phyloP scores from a whole-genome alignment of 2,113 vertebrate species.

The Catagonus wagneri region DNA sequence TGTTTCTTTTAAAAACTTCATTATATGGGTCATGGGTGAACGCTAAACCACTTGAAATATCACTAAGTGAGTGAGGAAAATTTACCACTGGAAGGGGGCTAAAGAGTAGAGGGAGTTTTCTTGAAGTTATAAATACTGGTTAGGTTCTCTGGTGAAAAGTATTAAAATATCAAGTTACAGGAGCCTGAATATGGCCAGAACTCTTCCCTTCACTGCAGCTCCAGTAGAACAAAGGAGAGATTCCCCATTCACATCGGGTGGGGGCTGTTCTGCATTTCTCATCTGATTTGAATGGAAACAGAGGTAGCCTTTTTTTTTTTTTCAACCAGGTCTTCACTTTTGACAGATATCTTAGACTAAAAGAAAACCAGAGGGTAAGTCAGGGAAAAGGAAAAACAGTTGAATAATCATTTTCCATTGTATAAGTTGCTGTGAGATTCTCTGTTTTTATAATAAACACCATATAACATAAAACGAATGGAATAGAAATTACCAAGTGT shows the following conservation, averaged over 20 bases:
- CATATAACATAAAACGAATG: neutral
- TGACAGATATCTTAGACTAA: neutral
- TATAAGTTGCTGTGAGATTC: neutral
- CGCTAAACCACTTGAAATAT: neutral
- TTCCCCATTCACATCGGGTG: neutral
- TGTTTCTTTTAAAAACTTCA: slow-evolving; percentile 23
- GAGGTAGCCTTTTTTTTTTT: neutral
- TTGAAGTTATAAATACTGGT: neutral
- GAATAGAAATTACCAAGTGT: neutral
- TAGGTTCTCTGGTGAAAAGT: neutral
- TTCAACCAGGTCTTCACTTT: neutral
- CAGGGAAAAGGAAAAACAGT: neutral
- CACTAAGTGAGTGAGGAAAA: neutral
- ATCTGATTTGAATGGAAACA: neutral
- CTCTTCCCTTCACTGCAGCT: neutral
- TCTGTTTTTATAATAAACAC: slow-evolving; percentile 54
- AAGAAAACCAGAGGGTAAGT: slow-evolving; percentile 6
- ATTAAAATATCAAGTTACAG: neutral
- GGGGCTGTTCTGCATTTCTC: neutral
- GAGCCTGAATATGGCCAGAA: neutral
- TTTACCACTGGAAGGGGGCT: neutral
- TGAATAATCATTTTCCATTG: slow-evolving; percentile 36
- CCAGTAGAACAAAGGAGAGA: neutral
- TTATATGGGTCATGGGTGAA: slow-evolving; percentile 18
- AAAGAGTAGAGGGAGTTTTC: neutral